Evolutionary conservation across 2,113 vertebrate genomes (phyloP).

Genomic region (Caloenas nicobarica): DNA sequence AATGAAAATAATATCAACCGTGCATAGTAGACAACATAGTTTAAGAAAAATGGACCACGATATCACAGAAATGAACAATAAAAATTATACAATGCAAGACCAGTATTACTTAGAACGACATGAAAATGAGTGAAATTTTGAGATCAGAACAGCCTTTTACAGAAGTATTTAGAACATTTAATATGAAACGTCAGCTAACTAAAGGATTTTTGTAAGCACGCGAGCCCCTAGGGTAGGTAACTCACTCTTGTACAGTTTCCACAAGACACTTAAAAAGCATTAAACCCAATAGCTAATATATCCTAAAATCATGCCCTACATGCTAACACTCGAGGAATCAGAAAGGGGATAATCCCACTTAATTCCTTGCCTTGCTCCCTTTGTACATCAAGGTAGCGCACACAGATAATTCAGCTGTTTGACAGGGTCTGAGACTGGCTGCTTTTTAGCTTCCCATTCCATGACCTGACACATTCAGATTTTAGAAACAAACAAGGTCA

Average conservation of each 20-base stretch:
- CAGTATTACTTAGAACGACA: not conserved
- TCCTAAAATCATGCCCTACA: conserved; percentile 6
- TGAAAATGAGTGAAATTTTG: not conserved
- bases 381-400: not conserved
- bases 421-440: not conserved
- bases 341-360: conserved; percentile 18
- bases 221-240: not conserved
- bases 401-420: not conserved
- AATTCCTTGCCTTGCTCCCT: not conserved
- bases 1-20: not conserved
- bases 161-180: not conserved
- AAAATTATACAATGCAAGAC: not conserved
- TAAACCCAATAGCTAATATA: not conserved
- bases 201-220: not conserved
- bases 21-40: not conserved
- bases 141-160: not conserved
- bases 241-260: not conserved
- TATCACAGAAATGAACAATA: not conserved
- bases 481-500: not conserved
- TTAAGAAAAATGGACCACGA: not conserved
- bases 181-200: not conserved
- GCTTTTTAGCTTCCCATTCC: not conserved
- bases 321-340: not conserved
- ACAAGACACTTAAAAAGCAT: not conserved
- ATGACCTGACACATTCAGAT: not conserved